Base-by-base conservation (phyloP, 2,888 invertebrate genomes). In the Pimpla rufipes region DNA sequence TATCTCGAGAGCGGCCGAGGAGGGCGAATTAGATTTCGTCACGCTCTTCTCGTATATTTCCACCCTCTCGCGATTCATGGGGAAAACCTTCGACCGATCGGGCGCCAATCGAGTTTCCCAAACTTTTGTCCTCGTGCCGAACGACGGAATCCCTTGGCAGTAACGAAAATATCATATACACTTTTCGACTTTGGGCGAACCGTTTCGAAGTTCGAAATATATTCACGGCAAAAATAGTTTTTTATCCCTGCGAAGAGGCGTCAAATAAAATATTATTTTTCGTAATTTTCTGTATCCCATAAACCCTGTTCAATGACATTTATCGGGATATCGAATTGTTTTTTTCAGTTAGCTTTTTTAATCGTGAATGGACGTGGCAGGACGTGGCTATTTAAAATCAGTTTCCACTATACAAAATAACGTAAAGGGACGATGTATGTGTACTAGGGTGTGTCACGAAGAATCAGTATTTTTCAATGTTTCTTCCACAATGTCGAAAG, bases 21-120 rank as follows among this genome's bases (percentile, higher is more conserved):
- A 66, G 23, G 47, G 70, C 21, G 29, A 75, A 68, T 55, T 68
- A 50, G 47, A 68, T 74, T 80, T 78, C 67, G 37, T 50, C 70
- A 55, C 57, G 55, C 16, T 37, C 13, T 16, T 57, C 59, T 18
- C 18, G 4, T 23, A 35, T 18, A 70, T 47, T 70, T 18, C 47
- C 35, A 7, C 13, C 13, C n/a, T 35, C 16, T 8, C 40, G 62
- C n/a, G n/a, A 0, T 59, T 35, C 11, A 16, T 11, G 6, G 2
- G 35, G 37, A 57, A 57, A 57, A 57, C 18, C 40, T 71, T 71
- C 42, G 23, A 42, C 11, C 55, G 13, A 40, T 18, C 57, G 23
- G 21, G 40, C 18, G 18, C 21, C 55, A 42, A 57, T 57, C 55
- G 55, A 71, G 42, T 71, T 71, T 40, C 8, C 21, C 42, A 57